phyloP scores from a whole-genome alignment of 2,113 vertebrate species.

The Chitala chitala region DNA sequence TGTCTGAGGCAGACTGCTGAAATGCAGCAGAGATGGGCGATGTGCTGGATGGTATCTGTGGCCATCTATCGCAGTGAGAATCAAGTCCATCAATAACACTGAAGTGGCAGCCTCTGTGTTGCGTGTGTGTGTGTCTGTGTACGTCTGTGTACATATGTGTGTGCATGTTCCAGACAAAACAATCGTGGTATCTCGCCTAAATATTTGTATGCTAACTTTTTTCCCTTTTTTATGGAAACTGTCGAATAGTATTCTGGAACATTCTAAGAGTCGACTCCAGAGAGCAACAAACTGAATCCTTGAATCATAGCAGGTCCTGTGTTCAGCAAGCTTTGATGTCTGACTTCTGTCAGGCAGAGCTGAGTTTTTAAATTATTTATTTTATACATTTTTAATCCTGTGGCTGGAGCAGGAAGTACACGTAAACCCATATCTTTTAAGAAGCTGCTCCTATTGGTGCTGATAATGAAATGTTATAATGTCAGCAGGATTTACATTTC shows the following conservation, averaged over 20 bases:
- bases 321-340: neutral
- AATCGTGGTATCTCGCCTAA: neutral
- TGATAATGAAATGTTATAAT: too few species aligned
- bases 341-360: neutral
- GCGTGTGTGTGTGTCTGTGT: neutral
- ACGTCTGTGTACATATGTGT: too few species aligned
- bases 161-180: too few species aligned
- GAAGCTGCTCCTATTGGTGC: too few species aligned
- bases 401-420: neutral
- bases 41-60: neutral
- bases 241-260: neutral
- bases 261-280: neutral
- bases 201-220: neutral
- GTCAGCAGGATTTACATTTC: too few species aligned
- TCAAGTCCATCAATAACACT: neutral
- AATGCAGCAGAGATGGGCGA: neutral
- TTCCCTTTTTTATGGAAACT: too few species aligned
- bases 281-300: neutral
- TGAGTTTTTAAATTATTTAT: too few species aligned
- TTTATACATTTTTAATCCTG: too few species aligned
- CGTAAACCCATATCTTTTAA: neutral
- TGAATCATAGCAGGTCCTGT: neutral
- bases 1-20: constrained; percentile 24
- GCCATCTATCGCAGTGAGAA: neutral
- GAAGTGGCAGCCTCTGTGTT: neutral